Conservation (phyloP, 1,140 invertebrate species). For the Cylas formicarius region DNA sequence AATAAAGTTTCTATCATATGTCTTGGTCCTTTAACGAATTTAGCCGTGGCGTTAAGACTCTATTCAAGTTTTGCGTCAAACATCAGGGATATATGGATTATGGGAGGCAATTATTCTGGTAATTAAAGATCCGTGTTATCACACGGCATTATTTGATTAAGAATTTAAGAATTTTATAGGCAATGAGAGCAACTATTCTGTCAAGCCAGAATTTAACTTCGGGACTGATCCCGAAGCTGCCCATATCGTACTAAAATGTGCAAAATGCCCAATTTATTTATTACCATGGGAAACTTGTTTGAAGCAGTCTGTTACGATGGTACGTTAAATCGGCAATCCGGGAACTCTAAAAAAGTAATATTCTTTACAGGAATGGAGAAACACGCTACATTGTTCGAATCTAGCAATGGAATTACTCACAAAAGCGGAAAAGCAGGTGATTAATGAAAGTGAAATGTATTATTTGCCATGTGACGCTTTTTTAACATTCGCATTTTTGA, state of each 20-base stretch:
- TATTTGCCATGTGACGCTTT: constrained; percentile 53
- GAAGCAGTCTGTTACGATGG: constrained; percentile 43
- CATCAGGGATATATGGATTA: constrained; percentile 59
- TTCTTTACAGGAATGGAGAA: constrained; percentile 50
- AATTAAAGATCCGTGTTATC: constrained; percentile 17
- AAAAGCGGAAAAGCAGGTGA: constrained; percentile 45
- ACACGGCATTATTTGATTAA: background rate
- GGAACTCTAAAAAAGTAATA: constrained; percentile 1
- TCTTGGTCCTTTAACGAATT: constrained; percentile 69
- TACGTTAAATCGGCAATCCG: constrained; percentile 35
- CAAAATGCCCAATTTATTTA: constrained; percentile 51
- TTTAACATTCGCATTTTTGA: constrained; percentile 47
- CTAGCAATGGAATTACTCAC: constrained; percentile 48
- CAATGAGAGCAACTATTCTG: constrained; percentile 1
- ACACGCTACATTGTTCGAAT: constrained; percentile 41
- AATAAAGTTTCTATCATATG: constrained; percentile 54
- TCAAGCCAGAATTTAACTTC: constrained; percentile 69
- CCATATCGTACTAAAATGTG: constrained; percentile 54
- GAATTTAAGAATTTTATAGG: background rate
- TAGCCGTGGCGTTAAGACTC: constrained; percentile 63
- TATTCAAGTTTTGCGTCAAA: constrained; percentile 54
- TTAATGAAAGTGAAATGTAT: constrained; percentile 32
- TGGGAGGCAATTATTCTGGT: constrained; percentile 72
- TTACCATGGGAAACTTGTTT: constrained; percentile 59
- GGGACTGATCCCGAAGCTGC: constrained; percentile 70